phyloP scores from a whole-genome alignment of 2,113 vertebrate genomes.

The Vidua macroura region DNA sequence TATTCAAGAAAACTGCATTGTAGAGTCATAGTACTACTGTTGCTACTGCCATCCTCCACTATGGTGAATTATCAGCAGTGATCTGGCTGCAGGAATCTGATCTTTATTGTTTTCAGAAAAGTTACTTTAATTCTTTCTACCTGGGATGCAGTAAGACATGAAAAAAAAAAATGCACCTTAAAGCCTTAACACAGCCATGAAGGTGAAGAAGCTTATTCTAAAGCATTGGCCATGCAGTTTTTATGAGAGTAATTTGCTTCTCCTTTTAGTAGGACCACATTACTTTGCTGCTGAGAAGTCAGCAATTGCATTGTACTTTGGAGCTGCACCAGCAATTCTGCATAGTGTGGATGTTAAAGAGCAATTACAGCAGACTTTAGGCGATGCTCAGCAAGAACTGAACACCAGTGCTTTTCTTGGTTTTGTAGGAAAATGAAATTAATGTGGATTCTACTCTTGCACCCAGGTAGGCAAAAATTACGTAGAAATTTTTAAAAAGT shows the following conservation, averaged over 20 bases:
- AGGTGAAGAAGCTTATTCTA: constrained; percentile 10
- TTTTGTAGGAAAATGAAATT: background rate
- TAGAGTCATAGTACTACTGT: background rate
- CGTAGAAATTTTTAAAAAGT: background rate
- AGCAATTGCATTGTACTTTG: constrained; percentile 22
- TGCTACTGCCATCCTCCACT: background rate
- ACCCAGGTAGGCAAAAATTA: background rate
- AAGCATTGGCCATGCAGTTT: background rate
- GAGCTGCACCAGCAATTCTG: constrained; percentile 30
- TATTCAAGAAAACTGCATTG: background rate
- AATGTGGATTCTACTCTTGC: background rate
- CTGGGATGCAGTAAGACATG: background rate
- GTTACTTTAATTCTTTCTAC: background rate
- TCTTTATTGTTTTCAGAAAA: background rate
- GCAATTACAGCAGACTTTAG: background rate
- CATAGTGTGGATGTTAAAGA: background rate
- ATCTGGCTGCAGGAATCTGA: background rate
- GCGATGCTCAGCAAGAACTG: background rate
- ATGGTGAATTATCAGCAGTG: background rate
- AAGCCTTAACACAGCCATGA: background rate
- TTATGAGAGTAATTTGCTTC: constrained; percentile 34
- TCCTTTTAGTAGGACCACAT: constrained; percentile 20
- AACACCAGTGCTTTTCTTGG: background rate
- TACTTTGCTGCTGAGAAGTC: constrained; percentile 41
- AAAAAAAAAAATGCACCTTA: background rate